phyloP scores from a whole-genome alignment of 2,113 vertebrate species.

The Muscicapa adusta region DNA sequence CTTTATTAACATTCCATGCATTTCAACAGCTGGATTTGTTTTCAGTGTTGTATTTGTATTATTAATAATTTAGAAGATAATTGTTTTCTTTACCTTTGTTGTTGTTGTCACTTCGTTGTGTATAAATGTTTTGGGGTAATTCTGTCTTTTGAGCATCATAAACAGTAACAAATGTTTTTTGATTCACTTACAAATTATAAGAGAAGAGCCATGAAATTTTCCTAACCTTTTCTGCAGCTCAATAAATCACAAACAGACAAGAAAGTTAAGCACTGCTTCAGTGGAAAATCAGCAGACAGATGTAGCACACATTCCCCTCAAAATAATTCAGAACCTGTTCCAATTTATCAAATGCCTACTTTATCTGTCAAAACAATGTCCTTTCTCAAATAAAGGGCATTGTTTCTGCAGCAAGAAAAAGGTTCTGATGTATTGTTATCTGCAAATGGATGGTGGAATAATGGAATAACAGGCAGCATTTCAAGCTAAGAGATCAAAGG shows the following conservation, averaged over 20 bases:
- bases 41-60: neutral
- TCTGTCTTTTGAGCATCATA: slow-evolving; percentile 74
- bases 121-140: slow-evolving; percentile 66
- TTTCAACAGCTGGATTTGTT: slow-evolving; percentile 8
- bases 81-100: slow-evolving; percentile 46
- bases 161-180: slow-evolving; percentile 78
- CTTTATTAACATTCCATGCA: neutral
- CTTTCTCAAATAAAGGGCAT: slow-evolving; percentile 84
- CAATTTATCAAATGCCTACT: slow-evolving; percentile 86
- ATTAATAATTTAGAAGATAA: slow-evolving; percentile 50
- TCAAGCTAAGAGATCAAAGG: slow-evolving; percentile 78
- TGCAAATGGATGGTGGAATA: slow-evolving; percentile 80
- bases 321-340: slow-evolving; percentile 86
- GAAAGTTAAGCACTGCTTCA: slow-evolving; percentile 79
- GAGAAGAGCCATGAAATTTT: slow-evolving; percentile 78
- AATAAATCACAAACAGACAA: slow-evolving; percentile 85
- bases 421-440: slow-evolving; percentile 82
- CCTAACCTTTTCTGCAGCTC: slow-evolving; percentile 80
- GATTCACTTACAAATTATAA: slow-evolving; percentile 81
- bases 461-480: slow-evolving; percentile 80
- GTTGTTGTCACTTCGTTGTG: slow-evolving; percentile 53
- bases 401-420: slow-evolving; percentile 78
- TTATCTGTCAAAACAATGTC: slow-evolving; percentile 85
- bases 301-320: slow-evolving; percentile 78
- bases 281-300: slow-evolving; percentile 80